A percentile compares a stretch with the other conserved stretches of the same genome.
Evolutionary conservation across 2,797 vertebrate species (phyloP).

Genomic region (Lagodon rhomboides): DNA sequence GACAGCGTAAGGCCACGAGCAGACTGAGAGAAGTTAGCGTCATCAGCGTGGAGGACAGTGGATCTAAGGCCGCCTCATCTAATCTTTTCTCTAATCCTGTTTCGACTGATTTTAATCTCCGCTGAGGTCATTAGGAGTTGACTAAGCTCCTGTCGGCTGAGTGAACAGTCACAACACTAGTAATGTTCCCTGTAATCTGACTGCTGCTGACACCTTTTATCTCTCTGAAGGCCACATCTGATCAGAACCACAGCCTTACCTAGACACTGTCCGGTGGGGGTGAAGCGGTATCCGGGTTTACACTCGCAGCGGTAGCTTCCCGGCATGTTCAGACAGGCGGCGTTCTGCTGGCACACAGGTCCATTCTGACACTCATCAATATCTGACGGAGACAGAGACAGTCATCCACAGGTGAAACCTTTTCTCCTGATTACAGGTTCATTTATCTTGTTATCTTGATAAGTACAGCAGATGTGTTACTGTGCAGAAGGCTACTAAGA

Average conservation of each 20-base stretch:
- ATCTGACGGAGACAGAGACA: slow-evolving; percentile 79
- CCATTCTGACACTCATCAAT: slow-evolving; percentile 98
- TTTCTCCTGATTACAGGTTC: too few species aligned
- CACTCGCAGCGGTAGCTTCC: slow-evolving; percentile 97
- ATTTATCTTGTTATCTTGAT: too few species aligned
- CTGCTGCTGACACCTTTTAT: not conserved
- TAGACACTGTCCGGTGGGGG: slow-evolving; percentile 91
- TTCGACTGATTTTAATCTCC: slow-evolving; percentile 36
- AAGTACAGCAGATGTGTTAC: too few species aligned
- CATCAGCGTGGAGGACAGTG: slow-evolving; percentile 22
- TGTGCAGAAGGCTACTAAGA: too few species aligned
- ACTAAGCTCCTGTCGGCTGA: slow-evolving; percentile 1
- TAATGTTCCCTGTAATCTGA: not conserved
- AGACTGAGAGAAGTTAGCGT: slow-evolving; percentile 13
- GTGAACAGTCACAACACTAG: not conserved
- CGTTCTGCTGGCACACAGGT: slow-evolving; percentile 95
- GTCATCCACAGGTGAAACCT: not conserved
- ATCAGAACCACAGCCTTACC: slow-evolving; percentile 82
- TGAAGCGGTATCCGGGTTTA: slow-evolving; percentile 93
- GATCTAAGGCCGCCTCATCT: slow-evolving; percentile 27
- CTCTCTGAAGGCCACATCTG: not conserved
- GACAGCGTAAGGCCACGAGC: slow-evolving; percentile 11
- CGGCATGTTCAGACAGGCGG: slow-evolving; percentile 92
- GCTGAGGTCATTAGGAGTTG: slow-evolving; percentile 3
- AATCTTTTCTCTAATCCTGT: slow-evolving; percentile 43